Evolutionary conservation across 1,140 invertebrate species (phyloP).

Genomic region (Varroa destructor): DNA sequence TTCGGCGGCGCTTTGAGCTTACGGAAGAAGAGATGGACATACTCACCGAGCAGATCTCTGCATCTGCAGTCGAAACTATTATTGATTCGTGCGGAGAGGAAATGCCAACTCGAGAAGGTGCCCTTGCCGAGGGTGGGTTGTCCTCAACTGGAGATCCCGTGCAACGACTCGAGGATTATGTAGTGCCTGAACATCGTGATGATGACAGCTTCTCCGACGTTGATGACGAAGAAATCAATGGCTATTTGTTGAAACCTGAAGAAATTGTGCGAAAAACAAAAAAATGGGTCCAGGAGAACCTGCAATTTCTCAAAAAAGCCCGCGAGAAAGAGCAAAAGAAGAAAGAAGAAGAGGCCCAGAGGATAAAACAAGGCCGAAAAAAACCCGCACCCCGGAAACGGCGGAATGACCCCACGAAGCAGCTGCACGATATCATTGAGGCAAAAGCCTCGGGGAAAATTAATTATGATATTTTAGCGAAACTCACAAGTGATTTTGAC

Average conservation of each 20-base stretch:
- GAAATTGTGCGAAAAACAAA: constrained; percentile 65
- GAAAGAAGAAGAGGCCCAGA: constrained; percentile 46
- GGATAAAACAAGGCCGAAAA: constrained; percentile 73
- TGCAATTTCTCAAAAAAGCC: constrained; percentile 37
- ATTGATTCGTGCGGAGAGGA: constrained; percentile 27
- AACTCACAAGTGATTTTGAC: constrained; percentile 47
- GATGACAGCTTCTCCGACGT: constrained; percentile 62
- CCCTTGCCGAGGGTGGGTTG: constrained; percentile 30
- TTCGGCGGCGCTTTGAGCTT: not conserved
- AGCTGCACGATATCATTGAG: constrained; percentile 38
- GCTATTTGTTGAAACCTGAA: constrained; percentile 5
- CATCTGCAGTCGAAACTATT: constrained; percentile 22
- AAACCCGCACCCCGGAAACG: constrained; percentile 81
- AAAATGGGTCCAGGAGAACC: constrained; percentile 34
- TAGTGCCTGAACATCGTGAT: constrained; percentile 38
- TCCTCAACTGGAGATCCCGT: not conserved
- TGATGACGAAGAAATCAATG: constrained; percentile 73
- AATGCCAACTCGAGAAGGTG: constrained; percentile 38
- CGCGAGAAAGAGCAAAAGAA: constrained; percentile 34
- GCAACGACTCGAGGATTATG: constrained; percentile 1
- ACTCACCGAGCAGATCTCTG: constrained; percentile 25
- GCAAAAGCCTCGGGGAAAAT: constrained; percentile 92
- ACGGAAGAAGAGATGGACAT: constrained; percentile 26
- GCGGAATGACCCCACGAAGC: not conserved
- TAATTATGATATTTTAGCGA: constrained; percentile 89